Base-by-base conservation (phyloP, 2,797 vertebrate genomes). In the Halcyon badia region DNA sequence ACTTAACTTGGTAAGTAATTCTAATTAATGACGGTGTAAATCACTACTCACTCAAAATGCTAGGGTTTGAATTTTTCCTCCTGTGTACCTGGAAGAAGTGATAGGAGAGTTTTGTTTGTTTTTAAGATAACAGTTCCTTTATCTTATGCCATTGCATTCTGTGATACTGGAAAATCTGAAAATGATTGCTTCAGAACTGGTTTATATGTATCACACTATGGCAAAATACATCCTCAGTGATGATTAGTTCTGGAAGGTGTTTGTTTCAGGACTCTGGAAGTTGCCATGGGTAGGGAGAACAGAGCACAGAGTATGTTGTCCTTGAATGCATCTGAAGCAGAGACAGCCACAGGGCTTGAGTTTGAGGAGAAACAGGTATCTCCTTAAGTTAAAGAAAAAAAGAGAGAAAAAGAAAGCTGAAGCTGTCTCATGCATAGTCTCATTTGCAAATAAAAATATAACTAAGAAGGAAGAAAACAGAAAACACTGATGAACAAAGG, bases 391-490 rank as follows among this genome's bases (percentile, higher is more conserved):
- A 46, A 69, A 75, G 3, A 19, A 56, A 78, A 2, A 2, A 33
- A 11, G 4, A 16, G 4, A 14, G 1, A 3, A 2, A 0, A 6
- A 26, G 44, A 33, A 49, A 54, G 1, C 58, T 79, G 48, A 85
- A 91, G 14, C 9, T 54, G 15, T 60, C 24, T n/a, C 6, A 24
- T 75, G 39, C 18, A 41, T 39, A 61, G 49, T 17, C 49, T n/a
- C 21, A 9, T 70, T 65, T 25, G 21, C 68, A 95, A 89, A 94
- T 93, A 86, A 92, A 78, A 92, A 93, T 83, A 69, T 83, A 96
- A 62, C 20, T 73, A 66, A n/a, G 41, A 64, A 35, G 26, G 33
- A 54, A 20, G 39, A 89, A 90, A 97, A 83, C 41, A 65, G 64
- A 96, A 80, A 90, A 22, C 57, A 30, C 5, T 24, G 41, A 73